Conservation (phyloP, 2,888 invertebrate genomes). For the Diadromus collaris region DNA sequence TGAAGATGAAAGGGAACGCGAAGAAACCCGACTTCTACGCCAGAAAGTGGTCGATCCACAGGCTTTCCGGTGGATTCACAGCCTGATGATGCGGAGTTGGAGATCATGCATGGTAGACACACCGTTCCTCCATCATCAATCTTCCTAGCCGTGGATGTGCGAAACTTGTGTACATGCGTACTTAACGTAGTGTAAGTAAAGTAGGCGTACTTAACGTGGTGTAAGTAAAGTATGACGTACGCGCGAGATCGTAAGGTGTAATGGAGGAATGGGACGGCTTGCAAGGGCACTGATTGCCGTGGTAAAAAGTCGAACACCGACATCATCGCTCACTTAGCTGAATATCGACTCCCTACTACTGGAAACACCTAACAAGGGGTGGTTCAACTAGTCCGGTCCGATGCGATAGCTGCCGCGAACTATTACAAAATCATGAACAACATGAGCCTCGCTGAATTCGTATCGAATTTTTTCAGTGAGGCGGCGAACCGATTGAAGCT, state of each 20-base stretch:
- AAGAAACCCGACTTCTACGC: constrained; percentile 44
- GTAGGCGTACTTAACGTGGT: constrained; percentile 24
- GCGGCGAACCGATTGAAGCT: not conserved
- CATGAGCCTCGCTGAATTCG: not conserved
- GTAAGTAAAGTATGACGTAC: constrained; percentile 4
- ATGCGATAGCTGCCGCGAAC: not conserved
- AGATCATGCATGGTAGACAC: constrained; percentile 55
- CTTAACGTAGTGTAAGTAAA: too few species aligned
- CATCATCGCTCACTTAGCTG: not conserved
- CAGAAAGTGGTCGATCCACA: constrained; percentile 41
- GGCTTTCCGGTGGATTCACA: constrained; percentile 48
- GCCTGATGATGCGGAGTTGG: constrained; percentile 56
- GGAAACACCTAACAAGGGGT: constrained; percentile 14
- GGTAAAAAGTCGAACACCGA: constrained; percentile 30
- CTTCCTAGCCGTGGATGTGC: constrained; percentile 45
- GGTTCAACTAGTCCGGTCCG: not conserved
- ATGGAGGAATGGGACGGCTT: constrained; percentile 47
- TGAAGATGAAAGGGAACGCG: constrained; percentile 65
- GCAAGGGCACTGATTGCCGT: constrained; percentile 56
- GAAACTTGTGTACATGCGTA: constrained; percentile 24
- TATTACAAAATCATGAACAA: not conserved
- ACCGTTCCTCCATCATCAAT: constrained; percentile 59
- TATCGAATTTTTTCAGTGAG: not conserved
- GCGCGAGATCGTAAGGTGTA: constrained; percentile 27
- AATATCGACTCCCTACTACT: not conserved